Evolutionary conservation across 2,888 invertebrate genomes (phyloP).

Genomic region (Apodemia zela): DNA sequence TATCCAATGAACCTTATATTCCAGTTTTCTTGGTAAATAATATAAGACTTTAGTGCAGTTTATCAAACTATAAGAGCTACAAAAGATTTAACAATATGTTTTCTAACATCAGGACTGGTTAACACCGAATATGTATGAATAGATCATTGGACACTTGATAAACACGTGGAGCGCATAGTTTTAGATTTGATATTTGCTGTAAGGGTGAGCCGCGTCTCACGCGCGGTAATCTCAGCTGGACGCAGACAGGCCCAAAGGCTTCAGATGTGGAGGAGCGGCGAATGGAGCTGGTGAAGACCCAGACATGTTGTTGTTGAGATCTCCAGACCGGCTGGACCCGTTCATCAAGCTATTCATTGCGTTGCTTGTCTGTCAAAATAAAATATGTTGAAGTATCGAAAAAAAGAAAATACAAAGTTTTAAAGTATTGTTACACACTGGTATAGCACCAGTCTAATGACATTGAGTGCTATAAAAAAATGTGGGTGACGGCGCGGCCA

Average conservation of each 20-base stretch:
- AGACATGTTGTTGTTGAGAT: constrained; percentile 85
- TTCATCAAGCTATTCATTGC: constrained; percentile 75
- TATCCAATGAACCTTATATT: no score
- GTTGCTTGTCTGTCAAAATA: constrained; percentile 61
- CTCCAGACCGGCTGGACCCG: constrained; percentile 78
- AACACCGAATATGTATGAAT: neutral
- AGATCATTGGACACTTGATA: neutral
- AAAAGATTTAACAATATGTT: neutral
- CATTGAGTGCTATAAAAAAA: no score
- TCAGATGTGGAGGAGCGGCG: constrained; percentile 76
- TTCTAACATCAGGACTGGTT: neutral
- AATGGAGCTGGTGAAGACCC: constrained; percentile 70
- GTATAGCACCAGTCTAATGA: no score
- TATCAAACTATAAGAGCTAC: constrained; percentile 5
- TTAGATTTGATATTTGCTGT: constrained; percentile 61
- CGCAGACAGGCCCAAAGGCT: constrained; percentile 81
- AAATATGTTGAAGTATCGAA: neutral
- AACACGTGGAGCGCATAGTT: constrained; percentile 31
- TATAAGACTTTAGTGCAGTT: neutral
- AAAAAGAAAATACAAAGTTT: no score
- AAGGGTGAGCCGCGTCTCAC: constrained; percentile 70
- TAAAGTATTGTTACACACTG: no score
- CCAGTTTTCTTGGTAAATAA: no score
- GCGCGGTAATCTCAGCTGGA: constrained; percentile 82
- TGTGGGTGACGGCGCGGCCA: no score